Base-by-base conservation (phyloP, 2,888 invertebrate genomes). In the Endotricha flammealis region DNA sequence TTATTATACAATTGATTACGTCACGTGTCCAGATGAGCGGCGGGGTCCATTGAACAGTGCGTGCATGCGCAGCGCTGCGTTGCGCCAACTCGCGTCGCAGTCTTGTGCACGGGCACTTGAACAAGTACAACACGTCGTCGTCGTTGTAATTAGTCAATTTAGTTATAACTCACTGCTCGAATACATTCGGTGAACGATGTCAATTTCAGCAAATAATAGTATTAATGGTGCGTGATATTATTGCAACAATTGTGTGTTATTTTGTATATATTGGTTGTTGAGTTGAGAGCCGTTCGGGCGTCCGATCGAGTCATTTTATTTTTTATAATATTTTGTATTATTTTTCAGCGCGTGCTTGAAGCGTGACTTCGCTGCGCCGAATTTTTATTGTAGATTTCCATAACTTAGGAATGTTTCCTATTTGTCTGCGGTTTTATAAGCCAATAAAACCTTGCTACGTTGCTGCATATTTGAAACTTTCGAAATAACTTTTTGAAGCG, bases 171-270 rank as follows among this genome's bases (percentile, higher is more conserved):
- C 20, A 6, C 20, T 20, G 20, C 20, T 20, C 20, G 20, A 20
- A 20, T 20, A 20, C 20, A 6, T 20, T 20, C 20, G 20, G 20
- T 24, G n/a, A 10, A 14, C 32, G 23, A 24, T 24, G 32, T 14
- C 32, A 24, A 24, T 31, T 31, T 22, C 17, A 8, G 31, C 31
- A 17, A 31, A 29, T 30, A 12, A 17, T 22, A 20, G 14, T n/a
- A n/a, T n/a, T 23, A 12, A 32, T 23, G 32, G 32, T 32, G 32
- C 32, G 20, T 20, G 20, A 20, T 20, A 20, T 3, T 24, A 1
- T 9, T 4, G 3, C 9, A 12, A 9, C 24, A 12, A 13, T 23
- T 17, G 16, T 8, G 9, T 6, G n/a, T 31, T 9, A 17, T 31
- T 23, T 12, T 32, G 13, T 32, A 16, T 32, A 24, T 32, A 25